Conservation (phyloP, 2,113 vertebrate genomes). For the Oreamnos americanus region DNA sequence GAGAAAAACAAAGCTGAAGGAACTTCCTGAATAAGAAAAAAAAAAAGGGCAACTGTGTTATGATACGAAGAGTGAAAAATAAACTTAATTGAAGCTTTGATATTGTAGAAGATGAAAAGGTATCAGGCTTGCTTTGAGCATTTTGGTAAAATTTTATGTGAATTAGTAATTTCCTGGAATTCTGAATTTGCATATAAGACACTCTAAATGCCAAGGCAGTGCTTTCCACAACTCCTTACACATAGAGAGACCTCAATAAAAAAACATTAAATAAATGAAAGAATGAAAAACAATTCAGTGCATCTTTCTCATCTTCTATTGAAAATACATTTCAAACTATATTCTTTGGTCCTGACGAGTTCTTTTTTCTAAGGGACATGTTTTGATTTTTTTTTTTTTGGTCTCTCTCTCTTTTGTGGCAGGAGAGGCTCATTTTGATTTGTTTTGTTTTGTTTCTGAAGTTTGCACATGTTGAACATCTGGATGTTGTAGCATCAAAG, state of each 20-base stretch:
- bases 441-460: slow-evolving; percentile 71
- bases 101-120: slow-evolving; percentile 30
- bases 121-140: slow-evolving; percentile 13
- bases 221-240: not conserved
- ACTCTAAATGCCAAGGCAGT: not conserved
- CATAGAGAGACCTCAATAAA: not conserved
- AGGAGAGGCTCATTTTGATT: slow-evolving; percentile 64
- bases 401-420: slow-evolving; percentile 58
- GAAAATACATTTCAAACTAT: slow-evolving; percentile 35
- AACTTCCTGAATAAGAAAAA: slow-evolving; percentile 38
- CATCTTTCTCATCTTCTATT: slow-evolving; percentile 48
- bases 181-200: not conserved
- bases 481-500: slow-evolving; percentile 71
- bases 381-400: slow-evolving; percentile 62
- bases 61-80: slow-evolving; percentile 3
- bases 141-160: slow-evolving; percentile 41
- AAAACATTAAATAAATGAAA: not conserved
- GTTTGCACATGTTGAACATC: slow-evolving; percentile 80
- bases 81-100: slow-evolving; percentile 35
- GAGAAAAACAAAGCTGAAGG: slow-evolving; percentile 13
- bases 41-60: slow-evolving; percentile 19
- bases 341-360: slow-evolving; percentile 31
- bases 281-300: not conserved
- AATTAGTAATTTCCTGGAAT: slow-evolving; percentile 33
- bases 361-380: slow-evolving; percentile 53